Base-by-base conservation (phyloP, 2,888 invertebrate genomes). In the Halocaridina rubra region DNA sequence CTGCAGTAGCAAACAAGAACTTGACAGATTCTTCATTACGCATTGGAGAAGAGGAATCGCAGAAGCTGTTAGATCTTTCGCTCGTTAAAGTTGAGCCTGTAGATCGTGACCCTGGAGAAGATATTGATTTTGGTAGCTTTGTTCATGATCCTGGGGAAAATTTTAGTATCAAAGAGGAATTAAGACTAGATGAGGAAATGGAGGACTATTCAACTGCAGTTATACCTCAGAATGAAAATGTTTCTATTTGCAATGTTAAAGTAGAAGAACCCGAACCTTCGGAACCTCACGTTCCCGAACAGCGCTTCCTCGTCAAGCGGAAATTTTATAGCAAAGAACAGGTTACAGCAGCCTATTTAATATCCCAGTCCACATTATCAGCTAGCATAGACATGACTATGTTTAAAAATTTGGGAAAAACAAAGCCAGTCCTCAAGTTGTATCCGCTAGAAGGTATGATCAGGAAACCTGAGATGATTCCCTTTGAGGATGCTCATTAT, bases 281-380 rank as follows among this genome's bases (percentile, higher is more conserved):
- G 24, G 59, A 72, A 33, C 27, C 24, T 8, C 10, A 78, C 32
- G 81, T 77, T 53, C 57, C 74, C 10, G 78, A 76, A 72, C 76
- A 82, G n/a, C 59, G 82, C 24, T 85, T 80, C 57, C 78, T 77
- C 29, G 74, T 87, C 24, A 81, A 79, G 19, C 69, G 76, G 27
- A 80, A 53, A 24, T 32, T 77, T 32, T 87, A 87, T 22, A 87
- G 84, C 32, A 61, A 80, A n/a, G 87, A 87, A 27, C 82, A 87
- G 57, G 71, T 87, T 30, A 75, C 79, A 57, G 85, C 87, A 74
- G 87, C 87, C 24, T 57, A 75, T n/a, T 59, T 87, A 4, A 85
- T 87, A 30, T 80, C 85, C 4, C 87, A 87, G 74, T 87, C 87
- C 33, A 81, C 87, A 33, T 80, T 85, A 30, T 82, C 85, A 32